Conservation (phyloP, 2,797 vertebrate species). For the Lycodopsis pacificus region DNA sequence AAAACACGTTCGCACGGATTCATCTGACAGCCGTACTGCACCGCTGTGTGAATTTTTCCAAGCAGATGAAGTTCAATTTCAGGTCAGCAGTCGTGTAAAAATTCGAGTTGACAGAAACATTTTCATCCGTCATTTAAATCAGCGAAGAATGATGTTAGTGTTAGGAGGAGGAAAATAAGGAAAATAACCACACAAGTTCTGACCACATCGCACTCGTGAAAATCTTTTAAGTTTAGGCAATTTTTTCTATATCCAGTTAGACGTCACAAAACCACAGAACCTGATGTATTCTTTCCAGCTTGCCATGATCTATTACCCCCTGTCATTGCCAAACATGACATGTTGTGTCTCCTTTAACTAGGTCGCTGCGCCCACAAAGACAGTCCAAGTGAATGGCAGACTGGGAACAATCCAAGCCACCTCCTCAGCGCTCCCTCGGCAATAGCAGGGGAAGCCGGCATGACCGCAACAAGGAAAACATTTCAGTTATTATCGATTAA, state of each 20-base stretch:
- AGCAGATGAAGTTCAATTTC: constrained; percentile 59
- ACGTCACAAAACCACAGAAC: constrained; percentile 18
- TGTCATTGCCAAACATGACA: constrained; percentile 41
- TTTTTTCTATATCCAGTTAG: background rate
- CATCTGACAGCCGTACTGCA: constrained; percentile 44
- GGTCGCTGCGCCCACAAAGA: constrained; percentile 81
- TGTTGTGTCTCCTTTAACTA: constrained; percentile 66
- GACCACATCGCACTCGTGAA: background rate
- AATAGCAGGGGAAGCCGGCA: constrained; percentile 36
- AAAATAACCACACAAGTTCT: background rate
- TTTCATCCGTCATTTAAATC: constrained; percentile 8
- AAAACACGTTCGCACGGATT: constrained; percentile 37
- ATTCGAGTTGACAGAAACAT: constrained; percentile 5
- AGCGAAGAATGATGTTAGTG: background rate
- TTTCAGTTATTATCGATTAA: background rate
- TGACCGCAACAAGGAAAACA: constrained; percentile 17
- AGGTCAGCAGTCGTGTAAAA: constrained; percentile 45
- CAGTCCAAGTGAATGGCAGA: constrained; percentile 83
- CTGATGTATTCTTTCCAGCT: constrained; percentile 20
- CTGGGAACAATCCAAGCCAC: constrained; percentile 79
- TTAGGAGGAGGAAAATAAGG: background rate
- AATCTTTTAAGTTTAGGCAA: background rate
- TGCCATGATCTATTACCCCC: constrained; percentile 22
- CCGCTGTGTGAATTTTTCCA: constrained; percentile 34
- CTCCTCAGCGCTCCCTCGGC: constrained; percentile 50